phyloP scores from a whole-genome alignment of 2,113 vertebrate species.

The Charina bottae region DNA sequence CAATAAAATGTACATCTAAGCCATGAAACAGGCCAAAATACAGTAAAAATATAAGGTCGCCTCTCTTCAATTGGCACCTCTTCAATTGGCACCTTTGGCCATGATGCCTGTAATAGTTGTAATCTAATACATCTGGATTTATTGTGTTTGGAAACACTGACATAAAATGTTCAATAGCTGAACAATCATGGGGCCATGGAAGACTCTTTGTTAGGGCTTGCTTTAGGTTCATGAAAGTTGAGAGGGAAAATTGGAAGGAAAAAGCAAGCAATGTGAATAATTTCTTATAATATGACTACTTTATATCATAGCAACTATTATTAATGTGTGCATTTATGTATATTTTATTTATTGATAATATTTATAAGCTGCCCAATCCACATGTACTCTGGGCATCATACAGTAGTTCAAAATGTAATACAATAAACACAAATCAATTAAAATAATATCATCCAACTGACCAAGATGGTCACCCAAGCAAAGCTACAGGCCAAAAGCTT shows the following conservation, averaged over 20 bases:
- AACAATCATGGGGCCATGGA: background rate
- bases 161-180: background rate
- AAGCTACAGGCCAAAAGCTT: background rate
- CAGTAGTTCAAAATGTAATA: background rate
- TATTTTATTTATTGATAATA: background rate
- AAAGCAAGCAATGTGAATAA: background rate
- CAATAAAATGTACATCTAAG: background rate
- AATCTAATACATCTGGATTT: background rate
- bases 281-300: background rate
- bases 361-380: background rate
- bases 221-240: background rate
- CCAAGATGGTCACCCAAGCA: background rate
- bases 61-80: no score
- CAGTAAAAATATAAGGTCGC: no score
- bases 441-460: background rate
- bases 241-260: background rate
- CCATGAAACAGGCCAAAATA: background rate
- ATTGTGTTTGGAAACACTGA: background rate
- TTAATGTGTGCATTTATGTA: background rate
- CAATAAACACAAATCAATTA: background rate
- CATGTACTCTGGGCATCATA: background rate
- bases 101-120: background rate
- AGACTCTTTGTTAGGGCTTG: background rate
- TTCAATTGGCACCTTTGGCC: no score
- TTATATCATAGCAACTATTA: background rate